These are phyloP conservation scores for Emydocephalus ijimae DNA, from an alignment of 2,113 vertebrate genomes.

Conservation along the genomic window DNA sequence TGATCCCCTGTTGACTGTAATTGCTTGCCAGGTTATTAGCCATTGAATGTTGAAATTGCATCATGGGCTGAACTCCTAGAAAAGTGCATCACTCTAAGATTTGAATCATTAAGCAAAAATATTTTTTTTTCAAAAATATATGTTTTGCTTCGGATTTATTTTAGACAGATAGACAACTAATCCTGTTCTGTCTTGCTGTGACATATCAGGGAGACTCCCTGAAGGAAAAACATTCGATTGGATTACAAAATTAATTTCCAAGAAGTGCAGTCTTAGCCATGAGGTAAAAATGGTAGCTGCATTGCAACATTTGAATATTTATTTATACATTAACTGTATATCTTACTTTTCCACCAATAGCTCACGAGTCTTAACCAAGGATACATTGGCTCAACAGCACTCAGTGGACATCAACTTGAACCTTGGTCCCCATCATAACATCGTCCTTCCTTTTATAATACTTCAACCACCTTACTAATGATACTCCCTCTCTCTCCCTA, in stretches of 20 bases:
- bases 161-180: neutral
- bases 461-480: neutral
- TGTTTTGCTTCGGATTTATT: neutral
- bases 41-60: neutral
- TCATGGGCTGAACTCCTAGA: neutral
- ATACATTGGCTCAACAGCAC: neutral
- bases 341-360: neutral
- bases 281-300: neutral
- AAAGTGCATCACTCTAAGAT: neutral
- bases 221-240: slow-evolving; percentile 10
- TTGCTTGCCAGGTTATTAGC: neutral
- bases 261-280: neutral
- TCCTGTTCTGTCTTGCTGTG: slow-evolving; percentile 1
- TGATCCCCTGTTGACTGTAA: neutral
- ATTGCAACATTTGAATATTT: neutral
- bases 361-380: neutral
- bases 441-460: neutral
- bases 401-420: neutral
- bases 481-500: neutral
- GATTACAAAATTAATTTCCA: slow-evolving; percentile 13
- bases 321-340: neutral
- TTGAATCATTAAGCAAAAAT: neutral
- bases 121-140: neutral
- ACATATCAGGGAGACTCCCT: neutral
- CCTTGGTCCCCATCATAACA: neutral